A percentile compares a stretch with the other conserved stretches of the same genome.
phyloP scores from a whole-genome alignment of 2,113 vertebrate species.

The Rhinolophus ferrumequinum region DNA sequence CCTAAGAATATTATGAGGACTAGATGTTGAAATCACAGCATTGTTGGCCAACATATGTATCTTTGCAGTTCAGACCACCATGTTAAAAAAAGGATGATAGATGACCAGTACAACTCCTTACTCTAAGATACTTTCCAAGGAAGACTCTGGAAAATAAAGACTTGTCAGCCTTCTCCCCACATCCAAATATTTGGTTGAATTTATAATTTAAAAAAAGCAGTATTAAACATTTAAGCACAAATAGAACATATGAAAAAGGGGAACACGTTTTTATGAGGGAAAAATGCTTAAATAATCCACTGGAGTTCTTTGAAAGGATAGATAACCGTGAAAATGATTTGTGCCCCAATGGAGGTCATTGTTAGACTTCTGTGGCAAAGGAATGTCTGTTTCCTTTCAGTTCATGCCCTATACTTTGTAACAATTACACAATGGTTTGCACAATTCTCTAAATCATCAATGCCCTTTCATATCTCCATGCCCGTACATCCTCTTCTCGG shows the following conservation, averaged over 20 bases:
- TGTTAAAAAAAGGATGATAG: not conserved
- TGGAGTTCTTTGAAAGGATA: not conserved
- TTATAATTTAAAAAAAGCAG: not conserved
- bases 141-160: slow-evolving; percentile 35
- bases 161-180: not conserved
- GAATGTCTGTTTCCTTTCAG: not conserved
- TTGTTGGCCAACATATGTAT: not conserved
- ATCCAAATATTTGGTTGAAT: not conserved
- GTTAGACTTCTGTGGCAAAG: not conserved
- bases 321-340: not conserved
- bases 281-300: not conserved
- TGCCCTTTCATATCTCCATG: not conserved
- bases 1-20: not conserved
- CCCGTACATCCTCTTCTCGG: not conserved
- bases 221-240: not conserved
- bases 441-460: not conserved
- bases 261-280: not conserved
- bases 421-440: not conserved
- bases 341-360: not conserved
- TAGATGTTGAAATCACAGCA: not conserved
- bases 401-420: not conserved
- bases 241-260: not conserved
- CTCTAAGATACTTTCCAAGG: not conserved
- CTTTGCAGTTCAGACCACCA: not conserved
- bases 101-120: not conserved